These are phyloP conservation scores for Neoniphon sammara DNA, from an alignment of 2,797 vertebrate genomes.

Conservation along the genomic window DNA sequence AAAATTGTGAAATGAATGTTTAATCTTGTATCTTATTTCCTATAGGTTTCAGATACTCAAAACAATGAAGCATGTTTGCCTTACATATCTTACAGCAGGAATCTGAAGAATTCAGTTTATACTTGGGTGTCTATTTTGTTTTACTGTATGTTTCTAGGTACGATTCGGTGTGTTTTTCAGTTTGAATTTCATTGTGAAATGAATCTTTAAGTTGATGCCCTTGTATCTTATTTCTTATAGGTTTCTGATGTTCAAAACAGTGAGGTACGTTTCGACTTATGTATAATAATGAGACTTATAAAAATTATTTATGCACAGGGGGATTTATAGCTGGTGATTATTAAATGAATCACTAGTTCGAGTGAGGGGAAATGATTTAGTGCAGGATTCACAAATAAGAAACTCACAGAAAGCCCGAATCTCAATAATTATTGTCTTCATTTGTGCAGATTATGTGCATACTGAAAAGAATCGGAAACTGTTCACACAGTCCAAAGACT, in stretches of 20 bases:
- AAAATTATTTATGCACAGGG: neutral
- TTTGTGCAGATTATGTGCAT: constrained; percentile 16
- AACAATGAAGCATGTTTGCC: no score
- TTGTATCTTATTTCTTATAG: neutral
- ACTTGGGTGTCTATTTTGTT: neutral
- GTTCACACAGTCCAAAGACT: neutral
- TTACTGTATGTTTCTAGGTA: neutral
- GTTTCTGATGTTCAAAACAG: neutral
- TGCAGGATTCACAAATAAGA: neutral
- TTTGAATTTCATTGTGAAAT: neutral
- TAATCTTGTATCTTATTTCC: no score
- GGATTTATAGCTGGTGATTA: neutral
- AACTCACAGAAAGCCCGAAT: neutral
- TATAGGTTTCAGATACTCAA: no score
- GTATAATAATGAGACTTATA: neutral
- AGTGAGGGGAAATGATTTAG: no score
- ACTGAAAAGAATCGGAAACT: constrained; percentile 1
- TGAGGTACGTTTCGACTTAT: no score
- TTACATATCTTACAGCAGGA: no score
- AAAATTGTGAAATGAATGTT: no score
- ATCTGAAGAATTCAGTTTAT: no score
- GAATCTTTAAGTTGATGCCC: neutral
- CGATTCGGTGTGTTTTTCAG: neutral
- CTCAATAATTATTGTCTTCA: neutral
- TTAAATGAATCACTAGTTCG: no score